These are phyloP conservation scores for Rhipidura dahli DNA, from an alignment of 2,113 vertebrate genomes.

Conservation along the genomic window DNA sequence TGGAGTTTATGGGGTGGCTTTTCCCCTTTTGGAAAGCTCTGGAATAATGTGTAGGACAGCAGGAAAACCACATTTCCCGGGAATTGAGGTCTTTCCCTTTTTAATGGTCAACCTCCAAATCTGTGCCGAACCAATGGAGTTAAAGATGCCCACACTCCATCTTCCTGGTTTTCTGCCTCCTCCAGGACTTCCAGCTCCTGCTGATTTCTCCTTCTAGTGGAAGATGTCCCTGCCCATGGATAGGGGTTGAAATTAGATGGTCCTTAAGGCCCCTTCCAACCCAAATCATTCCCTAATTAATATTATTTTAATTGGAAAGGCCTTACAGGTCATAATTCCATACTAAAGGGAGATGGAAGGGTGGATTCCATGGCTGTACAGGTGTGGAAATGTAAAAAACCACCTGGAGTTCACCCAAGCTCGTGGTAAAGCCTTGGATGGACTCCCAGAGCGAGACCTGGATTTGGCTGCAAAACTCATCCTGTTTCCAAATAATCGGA, in stretches of 20 bases:
- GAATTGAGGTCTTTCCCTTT: not conserved
- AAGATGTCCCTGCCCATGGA: not conserved
- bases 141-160: not conserved
- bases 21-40: not conserved
- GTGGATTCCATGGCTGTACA: not conserved
- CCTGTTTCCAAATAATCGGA: accelerated
- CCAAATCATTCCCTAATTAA: not conserved
- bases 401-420: not conserved
- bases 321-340: not conserved
- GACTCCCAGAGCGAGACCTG: not conserved
- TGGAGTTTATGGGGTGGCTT: not conserved
- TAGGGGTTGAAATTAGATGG: not conserved
- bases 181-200: not conserved
- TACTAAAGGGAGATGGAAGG: not conserved
- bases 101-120: not conserved
- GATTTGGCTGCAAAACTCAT: not conserved
- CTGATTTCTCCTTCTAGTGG: not conserved
- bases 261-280: not conserved
- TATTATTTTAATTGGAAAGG: not conserved
- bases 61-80: not conserved
- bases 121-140: accelerated
- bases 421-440: not conserved
- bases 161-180: not conserved
- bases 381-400: not conserved
- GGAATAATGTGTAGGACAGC: not conserved